A percentile compares a stretch with the other conserved stretches of the same genome.
phyloP scores from a whole-genome alignment of 2,113 vertebrate species.

The Malurus cyaneus region DNA sequence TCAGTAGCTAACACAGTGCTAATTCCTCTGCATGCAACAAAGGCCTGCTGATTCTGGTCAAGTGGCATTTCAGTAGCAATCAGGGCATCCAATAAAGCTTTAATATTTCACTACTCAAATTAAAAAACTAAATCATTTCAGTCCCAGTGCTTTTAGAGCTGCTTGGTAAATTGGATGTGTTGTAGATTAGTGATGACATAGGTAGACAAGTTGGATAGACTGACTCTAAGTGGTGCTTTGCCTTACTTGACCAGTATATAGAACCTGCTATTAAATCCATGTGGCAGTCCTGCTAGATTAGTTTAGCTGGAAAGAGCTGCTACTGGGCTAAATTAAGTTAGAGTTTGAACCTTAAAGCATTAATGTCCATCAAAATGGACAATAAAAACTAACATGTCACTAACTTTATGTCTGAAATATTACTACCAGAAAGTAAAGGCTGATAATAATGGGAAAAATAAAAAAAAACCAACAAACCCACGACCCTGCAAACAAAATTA shows the following conservation, averaged over 20 bases:
- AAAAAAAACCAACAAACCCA: neutral
- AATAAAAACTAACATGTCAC: neutral
- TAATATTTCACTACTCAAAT: neutral
- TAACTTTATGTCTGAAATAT: neutral
- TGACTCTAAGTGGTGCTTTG: neutral
- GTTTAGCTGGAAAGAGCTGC: neutral
- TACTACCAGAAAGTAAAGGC: neutral
- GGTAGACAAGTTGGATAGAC: neutral
- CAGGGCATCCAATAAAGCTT: neutral
- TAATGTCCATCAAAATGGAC: neutral
- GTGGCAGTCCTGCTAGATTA: neutral
- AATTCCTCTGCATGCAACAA: neutral
- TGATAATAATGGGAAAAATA: neutral
- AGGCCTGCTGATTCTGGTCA: neutral
- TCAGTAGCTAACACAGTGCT: neutral
- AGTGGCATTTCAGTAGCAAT: neutral
- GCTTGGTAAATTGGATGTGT: neutral
- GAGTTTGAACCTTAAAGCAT: neutral
- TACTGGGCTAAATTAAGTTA: neutral
- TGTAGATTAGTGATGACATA: neutral
- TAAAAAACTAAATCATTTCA: neutral
- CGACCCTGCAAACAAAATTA: neutral
- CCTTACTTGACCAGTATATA: neutral
- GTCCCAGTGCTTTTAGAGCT: neutral
- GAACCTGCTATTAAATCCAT: neutral